Base-by-base conservation (phyloP, 2,888 invertebrate species). In the Pycnomerus fuliginosus region DNA sequence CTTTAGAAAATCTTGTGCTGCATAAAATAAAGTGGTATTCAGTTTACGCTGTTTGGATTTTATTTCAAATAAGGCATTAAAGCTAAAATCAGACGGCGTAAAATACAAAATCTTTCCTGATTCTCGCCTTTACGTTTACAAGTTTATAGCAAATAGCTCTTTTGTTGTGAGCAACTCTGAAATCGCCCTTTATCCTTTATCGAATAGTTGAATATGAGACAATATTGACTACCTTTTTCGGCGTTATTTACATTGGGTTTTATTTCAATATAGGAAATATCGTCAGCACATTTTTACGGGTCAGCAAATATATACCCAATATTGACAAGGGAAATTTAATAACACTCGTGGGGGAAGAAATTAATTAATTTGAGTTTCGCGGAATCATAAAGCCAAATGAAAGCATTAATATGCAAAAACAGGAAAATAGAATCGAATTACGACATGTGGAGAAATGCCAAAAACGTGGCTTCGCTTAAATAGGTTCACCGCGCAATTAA, bases 131-230 rank as follows among this genome's bases (percentile, higher is more conserved):
- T 37, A 46, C 41, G 34, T 46, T 41, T 46, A 46, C 46, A 46
- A 46, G 36, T 46, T 46, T 46, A 46, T 46, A 32, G 46, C 46
- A 46, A 41, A 46, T 46, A 37, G 46, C 32, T 36, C 46, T 46
- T 46, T 46, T 46, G 46, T 46, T 46, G 46, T 24, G 36, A 37
- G 37, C 27, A 41, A 46, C 32, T 35, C 34, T 35, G 40, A 45
- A 40, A 35, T 37, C 46, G 41, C 22, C 44, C 22, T 33, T 30
- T 33, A 46, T 46, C 37, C 40, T 39, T 40, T 40, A 45, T 45
- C 40, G 46, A 45, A 45, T 45, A 40, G 40, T 30, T 35, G 45
- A 46, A 41, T 37, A 41, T 41, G 37, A 42, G 37, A 46, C 46
- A 46, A 46, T 41, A 46, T 46, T 46, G 31, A 41, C 41, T 22